Base-by-base conservation (phyloP, 37 sponge, comb jelly and placozoan species). In the Chondrilla cf. caribensis region DNA sequence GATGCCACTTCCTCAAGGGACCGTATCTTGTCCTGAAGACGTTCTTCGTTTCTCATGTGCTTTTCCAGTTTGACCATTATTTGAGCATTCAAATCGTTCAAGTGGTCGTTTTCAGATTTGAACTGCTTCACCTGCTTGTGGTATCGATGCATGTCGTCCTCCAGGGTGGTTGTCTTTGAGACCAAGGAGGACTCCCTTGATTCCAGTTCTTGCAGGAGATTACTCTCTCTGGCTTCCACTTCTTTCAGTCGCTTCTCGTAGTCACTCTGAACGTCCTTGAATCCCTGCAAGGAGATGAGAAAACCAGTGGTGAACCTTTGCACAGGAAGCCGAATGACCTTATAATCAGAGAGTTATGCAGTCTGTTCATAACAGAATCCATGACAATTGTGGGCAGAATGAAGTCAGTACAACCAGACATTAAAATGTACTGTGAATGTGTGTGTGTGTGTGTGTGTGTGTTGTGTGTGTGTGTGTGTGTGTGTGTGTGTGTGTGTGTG, bases 181-280 rank as follows among this genome's bases (percentile, higher is more conserved):
- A 89, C 81, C 33, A 89, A 82, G 15, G 68, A 22, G 36, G 33
- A 55, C 78, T 91, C 91, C 57, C 91, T 84, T n/a, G 81, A 40
- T 57, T 91, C 91, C 80, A 92, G 88, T 78, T 92, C 92, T 0
- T 72, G 70, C 24, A 92, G 86, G 22, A 92, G 89, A 81, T 82
- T 70, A 25, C 78, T 84, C 36, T 85, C 47, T 80, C 84, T 88
- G 2, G 43, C 38, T 70, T 92, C 93, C 73, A 92, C 89, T 35
- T 89, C 89, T 29, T 83, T 83, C 60, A 92, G 76, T 37, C 89
- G 77, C 55, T 88, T 92, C 89, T 92, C 93, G 59, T 92, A 92
- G 82, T 92, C 92, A 8, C 67, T 62, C 58, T 87, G 89, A 24
- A 92, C 70, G 47, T 82, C 73, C 26, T 72, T 82, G 44, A 87